A percentile compares a stretch with the other conserved stretches of the same genome.
Conservation (phyloP, 2,888 invertebrate species). For the Halocaridina rubra region DNA sequence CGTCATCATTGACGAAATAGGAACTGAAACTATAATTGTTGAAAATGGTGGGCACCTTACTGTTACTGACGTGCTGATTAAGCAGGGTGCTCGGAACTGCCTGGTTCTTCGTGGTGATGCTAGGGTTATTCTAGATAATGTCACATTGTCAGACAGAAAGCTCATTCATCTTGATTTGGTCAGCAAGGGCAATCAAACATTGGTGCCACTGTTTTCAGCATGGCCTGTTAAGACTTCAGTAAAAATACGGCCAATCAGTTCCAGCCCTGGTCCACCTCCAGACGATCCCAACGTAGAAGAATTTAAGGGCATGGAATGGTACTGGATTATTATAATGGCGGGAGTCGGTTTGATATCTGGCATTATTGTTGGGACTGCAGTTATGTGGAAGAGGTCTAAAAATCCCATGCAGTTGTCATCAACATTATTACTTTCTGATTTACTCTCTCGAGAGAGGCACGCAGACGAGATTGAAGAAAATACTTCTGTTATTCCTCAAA, state of each 20-base stretch:
- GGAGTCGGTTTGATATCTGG: constrained; percentile 21
- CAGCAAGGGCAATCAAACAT: too few relatives aligned
- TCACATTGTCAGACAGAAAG: neutral
- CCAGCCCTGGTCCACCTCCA: neutral
- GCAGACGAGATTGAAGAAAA: neutral
- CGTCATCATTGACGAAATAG: neutral
- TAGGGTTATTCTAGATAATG: constrained; percentile 1
- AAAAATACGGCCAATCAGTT: neutral
- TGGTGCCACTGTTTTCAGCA: neutral
- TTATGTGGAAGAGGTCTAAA: neutral
- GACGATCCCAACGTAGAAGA: neutral
- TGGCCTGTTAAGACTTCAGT: neutral
- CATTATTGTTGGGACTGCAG: constrained; percentile 26
- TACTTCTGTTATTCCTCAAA: neutral
- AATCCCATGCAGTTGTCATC: neutral
- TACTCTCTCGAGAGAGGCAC: constrained; percentile 11
- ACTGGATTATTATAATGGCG: constrained; percentile 36
- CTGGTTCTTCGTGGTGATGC: neutral
- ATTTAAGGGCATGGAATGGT: constrained; percentile 12
- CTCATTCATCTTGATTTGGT: constrained; percentile 15
- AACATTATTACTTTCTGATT: constrained; percentile 4
- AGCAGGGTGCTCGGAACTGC: neutral
- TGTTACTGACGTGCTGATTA: neutral
- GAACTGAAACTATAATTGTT: neutral
- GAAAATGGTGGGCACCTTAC: neutral